Conservation (phyloP, 2,797 vertebrate genomes). For the Takifugu ocellatus region DNA sequence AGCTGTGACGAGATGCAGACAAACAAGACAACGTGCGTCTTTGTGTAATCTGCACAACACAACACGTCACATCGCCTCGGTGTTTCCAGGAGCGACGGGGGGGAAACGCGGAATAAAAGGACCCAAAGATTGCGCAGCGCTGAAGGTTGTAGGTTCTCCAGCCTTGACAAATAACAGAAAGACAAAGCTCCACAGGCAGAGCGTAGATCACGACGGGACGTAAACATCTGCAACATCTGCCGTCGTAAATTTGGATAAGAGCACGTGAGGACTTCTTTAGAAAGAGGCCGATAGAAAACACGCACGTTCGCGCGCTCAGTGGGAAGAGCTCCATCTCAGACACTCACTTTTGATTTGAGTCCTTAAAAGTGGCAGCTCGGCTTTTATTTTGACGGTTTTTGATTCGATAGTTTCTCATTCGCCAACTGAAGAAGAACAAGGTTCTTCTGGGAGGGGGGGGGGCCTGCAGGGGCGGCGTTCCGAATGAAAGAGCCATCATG, state of each 20-base stretch:
- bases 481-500: background rate
- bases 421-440: too few relatives aligned
- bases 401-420: too few relatives aligned
- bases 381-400: too few relatives aligned
- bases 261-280: background rate
- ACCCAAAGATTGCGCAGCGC: background rate
- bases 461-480: too few relatives aligned
- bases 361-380: too few relatives aligned
- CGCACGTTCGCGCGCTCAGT: background rate
- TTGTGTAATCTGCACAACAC: too few relatives aligned
- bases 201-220: background rate
- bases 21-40: slow-evolving; percentile 10
- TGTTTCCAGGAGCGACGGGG: slow-evolving; percentile 3
- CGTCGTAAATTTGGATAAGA: background rate
- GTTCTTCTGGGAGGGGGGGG: too few relatives aligned
- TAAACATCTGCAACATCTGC: background rate
- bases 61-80: too few relatives aligned
- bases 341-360: too few relatives aligned
- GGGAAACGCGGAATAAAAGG: slow-evolving; percentile 13
- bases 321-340: background rate
- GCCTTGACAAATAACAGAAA: too few relatives aligned
- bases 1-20: slow-evolving; percentile 7
- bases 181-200: background rate
- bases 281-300: background rate
- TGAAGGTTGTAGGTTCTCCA: too few relatives aligned